These are phyloP conservation scores for Drosophila borborema DNA, from an alignment of 2,888 invertebrate species.

Conservation along the genomic window DNA sequence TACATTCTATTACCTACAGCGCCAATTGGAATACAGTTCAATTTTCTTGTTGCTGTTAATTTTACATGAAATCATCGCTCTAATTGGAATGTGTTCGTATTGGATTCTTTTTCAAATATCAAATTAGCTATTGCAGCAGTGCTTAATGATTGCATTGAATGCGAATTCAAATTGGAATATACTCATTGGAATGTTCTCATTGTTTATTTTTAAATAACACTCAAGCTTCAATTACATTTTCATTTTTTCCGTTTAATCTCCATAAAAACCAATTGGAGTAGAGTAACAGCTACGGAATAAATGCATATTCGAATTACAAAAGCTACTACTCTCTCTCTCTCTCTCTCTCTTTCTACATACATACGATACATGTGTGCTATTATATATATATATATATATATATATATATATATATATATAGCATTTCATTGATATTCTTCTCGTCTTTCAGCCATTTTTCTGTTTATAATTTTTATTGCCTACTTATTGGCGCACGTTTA, in stretches of 20 bases:
- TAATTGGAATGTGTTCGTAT: neutral
- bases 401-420: neutral
- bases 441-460: neutral
- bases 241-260: neutral
- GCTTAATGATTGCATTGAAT: neutral
- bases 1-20: neutral
- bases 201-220: neutral
- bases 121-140: neutral
- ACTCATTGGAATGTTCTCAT: neutral
- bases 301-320: neutral
- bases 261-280: neutral
- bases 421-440: neutral
- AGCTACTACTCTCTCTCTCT: neutral
- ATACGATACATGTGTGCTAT: neutral
- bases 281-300: neutral
- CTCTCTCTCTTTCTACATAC: neutral
- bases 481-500: constrained; percentile 24
- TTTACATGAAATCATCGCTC: neutral
- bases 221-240: neutral
- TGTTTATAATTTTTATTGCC: constrained; percentile 11
- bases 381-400: neutral
- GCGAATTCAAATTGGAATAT: neutral
- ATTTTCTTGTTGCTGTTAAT: neutral
- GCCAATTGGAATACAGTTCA: neutral
- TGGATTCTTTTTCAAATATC: neutral